phyloP scores from a whole-genome alignment of 1,140 invertebrate species.

The Lepidurus arcticus region DNA sequence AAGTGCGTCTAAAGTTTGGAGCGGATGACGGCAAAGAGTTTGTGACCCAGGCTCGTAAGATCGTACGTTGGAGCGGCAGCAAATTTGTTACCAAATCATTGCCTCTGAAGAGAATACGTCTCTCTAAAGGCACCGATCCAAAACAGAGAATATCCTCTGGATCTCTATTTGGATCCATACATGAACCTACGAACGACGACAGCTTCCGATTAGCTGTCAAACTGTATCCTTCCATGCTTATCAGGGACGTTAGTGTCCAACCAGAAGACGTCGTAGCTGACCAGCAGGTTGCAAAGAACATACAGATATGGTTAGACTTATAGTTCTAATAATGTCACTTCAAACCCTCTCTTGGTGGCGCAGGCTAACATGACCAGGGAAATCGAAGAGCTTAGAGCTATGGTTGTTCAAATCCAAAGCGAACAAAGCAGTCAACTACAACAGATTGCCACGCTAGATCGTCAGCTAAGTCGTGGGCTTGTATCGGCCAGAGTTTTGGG shows the following conservation, averaged over 20 bases:
- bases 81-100: neutral
- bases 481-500: no score
- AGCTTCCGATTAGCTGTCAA: neutral
- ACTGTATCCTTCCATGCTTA: neutral
- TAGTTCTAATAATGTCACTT: neutral
- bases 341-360: neutral
- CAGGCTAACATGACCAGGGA: neutral
- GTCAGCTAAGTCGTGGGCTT: no score
- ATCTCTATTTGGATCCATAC: no score
- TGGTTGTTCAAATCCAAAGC: neutral
- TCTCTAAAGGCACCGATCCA: neutral
- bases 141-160: no score
- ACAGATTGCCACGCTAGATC: neutral
- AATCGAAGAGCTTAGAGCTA: neutral
- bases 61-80: neutral
- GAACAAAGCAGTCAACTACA: no score
- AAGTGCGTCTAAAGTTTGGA: neutral
- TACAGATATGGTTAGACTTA: neutral
- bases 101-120: neutral
- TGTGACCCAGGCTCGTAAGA: neutral
- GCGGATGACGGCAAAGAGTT: neutral
- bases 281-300: neutral
- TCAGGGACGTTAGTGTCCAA: neutral
- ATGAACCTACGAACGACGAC: neutral
- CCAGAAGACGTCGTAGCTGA: neutral